phyloP scores from a whole-genome alignment of 2,113 vertebrate species.

The Xiphorhynchus elegans region DNA sequence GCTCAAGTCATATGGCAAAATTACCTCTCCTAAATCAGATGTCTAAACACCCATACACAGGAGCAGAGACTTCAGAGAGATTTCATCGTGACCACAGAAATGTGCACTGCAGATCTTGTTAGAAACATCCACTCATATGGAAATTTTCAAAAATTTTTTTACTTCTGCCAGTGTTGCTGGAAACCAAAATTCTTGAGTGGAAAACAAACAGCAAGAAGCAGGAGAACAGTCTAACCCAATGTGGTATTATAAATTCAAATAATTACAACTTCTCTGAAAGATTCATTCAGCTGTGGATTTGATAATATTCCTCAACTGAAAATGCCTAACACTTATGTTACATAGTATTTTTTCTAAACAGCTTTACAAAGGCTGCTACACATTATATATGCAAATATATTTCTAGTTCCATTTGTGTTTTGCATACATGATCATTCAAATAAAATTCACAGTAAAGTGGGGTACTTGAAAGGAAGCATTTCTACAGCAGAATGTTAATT shows the following conservation, averaged over 20 bases:
- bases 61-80: background rate
- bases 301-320: background rate
- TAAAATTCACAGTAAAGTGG: background rate
- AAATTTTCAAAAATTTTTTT: background rate
- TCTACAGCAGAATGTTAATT: slow-evolving; percentile 24
- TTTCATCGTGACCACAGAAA: background rate
- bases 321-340: background rate
- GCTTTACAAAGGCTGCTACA: background rate
- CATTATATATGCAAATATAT: background rate
- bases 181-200: background rate
- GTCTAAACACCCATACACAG: background rate
- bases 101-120: background rate
- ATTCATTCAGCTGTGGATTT: background rate
- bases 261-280: background rate
- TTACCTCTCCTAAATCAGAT: background rate
- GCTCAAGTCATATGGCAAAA: background rate
- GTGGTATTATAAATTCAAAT: background rate
- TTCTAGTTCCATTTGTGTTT: background rate
- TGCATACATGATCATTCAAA: background rate
- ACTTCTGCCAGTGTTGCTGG: background rate
- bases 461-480: background rate
- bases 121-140: background rate
- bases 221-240: background rate
- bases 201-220: background rate
- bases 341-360: background rate